These are phyloP conservation scores for Bagarius yarrelli DNA, from an alignment of 2,113 vertebrate genomes.

Conservation along the genomic window DNA sequence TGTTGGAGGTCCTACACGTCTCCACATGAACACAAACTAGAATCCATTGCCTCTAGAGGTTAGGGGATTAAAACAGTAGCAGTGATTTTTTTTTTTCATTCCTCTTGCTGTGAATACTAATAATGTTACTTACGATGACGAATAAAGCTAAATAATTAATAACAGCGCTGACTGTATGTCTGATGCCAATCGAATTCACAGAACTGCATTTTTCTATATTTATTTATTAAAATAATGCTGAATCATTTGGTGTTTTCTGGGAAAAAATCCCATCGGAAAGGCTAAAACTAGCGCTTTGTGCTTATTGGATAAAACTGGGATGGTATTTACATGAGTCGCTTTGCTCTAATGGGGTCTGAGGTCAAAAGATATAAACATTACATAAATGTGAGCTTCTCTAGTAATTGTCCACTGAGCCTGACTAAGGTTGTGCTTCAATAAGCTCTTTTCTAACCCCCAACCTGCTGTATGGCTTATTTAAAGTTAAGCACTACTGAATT, in stretches of 20 bases:
- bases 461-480: background rate
- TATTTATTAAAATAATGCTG: background rate
- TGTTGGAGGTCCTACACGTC: background rate
- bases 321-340: background rate
- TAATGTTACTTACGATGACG: background rate
- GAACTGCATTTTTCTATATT: background rate
- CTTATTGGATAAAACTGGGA: background rate
- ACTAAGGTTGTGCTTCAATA: background rate
- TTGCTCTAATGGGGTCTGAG: background rate
- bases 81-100: background rate
- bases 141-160: background rate
- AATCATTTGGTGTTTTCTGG: conserved; percentile 15
- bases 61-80: background rate
- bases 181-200: background rate
- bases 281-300: background rate
- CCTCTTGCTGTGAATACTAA: background rate
- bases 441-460: background rate
- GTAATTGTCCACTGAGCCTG: background rate
- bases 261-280: conserved; percentile 5
- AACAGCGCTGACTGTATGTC: background rate
- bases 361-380: conserved; percentile 8
- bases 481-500: conserved; percentile 10
- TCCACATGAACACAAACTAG: background rate
- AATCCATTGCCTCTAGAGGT: background rate
- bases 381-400: background rate